Evolutionary conservation across 2,888 invertebrate species (phyloP).

Genomic region (Hecatera dysodea): DNA sequence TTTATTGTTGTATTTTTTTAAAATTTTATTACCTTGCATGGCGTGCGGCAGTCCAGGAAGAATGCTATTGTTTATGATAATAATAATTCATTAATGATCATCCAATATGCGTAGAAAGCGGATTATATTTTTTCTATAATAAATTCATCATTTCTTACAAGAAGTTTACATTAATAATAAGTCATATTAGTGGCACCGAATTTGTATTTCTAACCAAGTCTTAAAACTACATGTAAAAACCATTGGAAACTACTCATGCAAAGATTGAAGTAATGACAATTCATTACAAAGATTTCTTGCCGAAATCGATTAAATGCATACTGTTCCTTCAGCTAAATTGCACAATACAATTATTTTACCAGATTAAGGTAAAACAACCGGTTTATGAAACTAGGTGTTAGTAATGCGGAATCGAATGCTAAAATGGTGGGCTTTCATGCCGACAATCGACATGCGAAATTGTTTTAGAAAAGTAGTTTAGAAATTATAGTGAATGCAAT

Average conservation of each 20-base stretch:
- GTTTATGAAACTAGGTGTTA: constrained; percentile 37
- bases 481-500: constrained; percentile 18
- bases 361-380: constrained; percentile 45
- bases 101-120: not conserved
- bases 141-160: not conserved
- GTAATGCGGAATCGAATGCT: constrained; percentile 27
- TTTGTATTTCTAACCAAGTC: not conserved
- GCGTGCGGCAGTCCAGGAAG: not conserved
- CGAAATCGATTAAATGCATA: constrained; percentile 35
- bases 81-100: constrained; percentile 6
- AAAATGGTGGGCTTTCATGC: constrained; percentile 21
- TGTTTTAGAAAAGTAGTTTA: constrained; percentile 18
- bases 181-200: not conserved
- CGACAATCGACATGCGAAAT: constrained; percentile 38
- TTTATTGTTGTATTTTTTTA: constrained; percentile 40
- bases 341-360: constrained; percentile 44
- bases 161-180: not conserved
- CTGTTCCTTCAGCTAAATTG: constrained; percentile 31
- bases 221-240: too few relatives aligned
- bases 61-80: constrained; percentile 4
- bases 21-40: constrained; percentile 6
- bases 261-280: constrained; percentile 25
- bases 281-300: constrained; percentile 3
- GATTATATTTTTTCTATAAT: not conserved
- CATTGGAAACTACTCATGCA: constrained; percentile 1